Percentiles rank a stretch among this genome's conserved stretches.
Conservation (phyloP, 1,140 invertebrate species). For the Agrypnia vestita region DNA sequence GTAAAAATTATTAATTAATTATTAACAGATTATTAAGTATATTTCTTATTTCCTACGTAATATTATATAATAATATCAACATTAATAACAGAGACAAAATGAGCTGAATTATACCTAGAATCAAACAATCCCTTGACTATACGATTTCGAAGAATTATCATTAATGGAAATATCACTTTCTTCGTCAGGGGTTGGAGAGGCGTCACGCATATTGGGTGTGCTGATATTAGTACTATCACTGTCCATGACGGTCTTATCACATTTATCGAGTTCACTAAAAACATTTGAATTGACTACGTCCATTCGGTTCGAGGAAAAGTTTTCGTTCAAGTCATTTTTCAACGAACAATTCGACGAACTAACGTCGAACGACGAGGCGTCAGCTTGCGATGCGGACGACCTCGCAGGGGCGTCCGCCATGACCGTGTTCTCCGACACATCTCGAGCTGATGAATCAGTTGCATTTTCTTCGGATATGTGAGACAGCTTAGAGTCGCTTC, state of each 20-base stretch:
- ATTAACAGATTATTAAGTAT: slow-evolving; percentile 1
- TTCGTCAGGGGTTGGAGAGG: slow-evolving; percentile 21
- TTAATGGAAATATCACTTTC: slow-evolving; percentile 52
- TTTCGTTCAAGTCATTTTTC: slow-evolving; percentile 46
- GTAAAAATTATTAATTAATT: not conserved
- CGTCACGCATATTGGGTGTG: not conserved
- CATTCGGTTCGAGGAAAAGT: slow-evolving; percentile 43
- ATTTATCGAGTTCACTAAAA: slow-evolving; percentile 54
- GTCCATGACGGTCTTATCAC: slow-evolving; percentile 53
- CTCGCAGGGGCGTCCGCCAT: not conserved
- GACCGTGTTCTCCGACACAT: slow-evolving; percentile 26
- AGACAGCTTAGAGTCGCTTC: slow-evolving; percentile 55
- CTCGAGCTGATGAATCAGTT: slow-evolving; percentile 51
- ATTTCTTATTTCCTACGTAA: not conserved
- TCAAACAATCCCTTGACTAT: slow-evolving; percentile 40
- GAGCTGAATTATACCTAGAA: slow-evolving; percentile 34
- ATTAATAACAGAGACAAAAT: slow-evolving; percentile 33
- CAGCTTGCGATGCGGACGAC: not conserved
- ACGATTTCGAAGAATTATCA: slow-evolving; percentile 44
- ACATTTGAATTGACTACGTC: slow-evolving; percentile 59
- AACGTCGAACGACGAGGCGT: not conserved
- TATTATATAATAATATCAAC: slow-evolving; percentile 10
- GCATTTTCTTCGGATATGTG: slow-evolving; percentile 58
- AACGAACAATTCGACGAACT: slow-evolving; percentile 7
- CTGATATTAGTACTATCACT: slow-evolving; percentile 40